Evolutionary conservation across 2,888 invertebrate species (phyloP).

Genomic region (Hoplodrina blanda): DNA sequence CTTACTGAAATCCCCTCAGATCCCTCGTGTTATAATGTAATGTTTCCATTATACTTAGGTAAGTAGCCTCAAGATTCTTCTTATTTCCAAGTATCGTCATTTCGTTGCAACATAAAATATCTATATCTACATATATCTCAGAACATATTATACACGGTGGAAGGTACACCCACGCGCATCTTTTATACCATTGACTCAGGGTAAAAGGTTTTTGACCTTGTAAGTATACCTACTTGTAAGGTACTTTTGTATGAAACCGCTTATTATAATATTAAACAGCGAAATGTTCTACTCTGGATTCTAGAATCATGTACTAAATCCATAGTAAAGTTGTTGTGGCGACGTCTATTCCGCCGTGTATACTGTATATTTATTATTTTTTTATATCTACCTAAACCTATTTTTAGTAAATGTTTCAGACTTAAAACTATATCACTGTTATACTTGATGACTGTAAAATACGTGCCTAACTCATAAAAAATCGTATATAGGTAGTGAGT

Average conservation of each 20-base stretch:
- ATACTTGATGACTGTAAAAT: background rate
- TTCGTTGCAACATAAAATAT: background rate
- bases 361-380: too few species aligned
- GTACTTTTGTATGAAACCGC: too few species aligned
- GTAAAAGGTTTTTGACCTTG: background rate
- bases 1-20: too few species aligned
- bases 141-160: too few species aligned
- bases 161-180: background rate
- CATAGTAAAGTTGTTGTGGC: background rate
- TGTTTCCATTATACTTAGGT: background rate
- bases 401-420: too few species aligned
- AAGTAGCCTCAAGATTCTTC: background rate
- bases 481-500: background rate
- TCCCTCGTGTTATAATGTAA: background rate
- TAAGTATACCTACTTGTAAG: too few species aligned
- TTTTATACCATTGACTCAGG: background rate
- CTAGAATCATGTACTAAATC: background rate
- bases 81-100: background rate
- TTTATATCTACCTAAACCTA: too few species aligned
- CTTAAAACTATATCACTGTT: too few species aligned
- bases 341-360: too few species aligned
- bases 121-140: too few species aligned
- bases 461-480: slow-evolving; percentile 1
- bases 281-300: background rate
- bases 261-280: background rate